Conservation (phyloP, 2,797 vertebrate species). For the Nannoperca australis region DNA sequence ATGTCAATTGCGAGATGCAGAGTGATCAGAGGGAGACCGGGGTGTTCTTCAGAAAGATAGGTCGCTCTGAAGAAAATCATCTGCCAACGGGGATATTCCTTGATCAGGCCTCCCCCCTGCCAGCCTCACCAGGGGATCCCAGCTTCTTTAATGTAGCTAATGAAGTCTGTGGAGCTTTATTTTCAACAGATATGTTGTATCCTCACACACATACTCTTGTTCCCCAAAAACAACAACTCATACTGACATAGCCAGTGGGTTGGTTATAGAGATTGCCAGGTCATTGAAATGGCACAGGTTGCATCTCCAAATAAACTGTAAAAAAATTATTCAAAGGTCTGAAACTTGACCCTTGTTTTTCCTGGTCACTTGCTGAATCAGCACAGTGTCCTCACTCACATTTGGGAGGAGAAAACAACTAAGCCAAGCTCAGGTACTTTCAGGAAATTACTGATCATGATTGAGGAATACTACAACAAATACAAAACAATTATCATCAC, state of each 20-base stretch:
- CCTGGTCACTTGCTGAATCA: neutral
- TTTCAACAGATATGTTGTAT: conserved; percentile 53
- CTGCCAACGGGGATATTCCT: conserved; percentile 46
- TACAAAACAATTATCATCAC: neutral
- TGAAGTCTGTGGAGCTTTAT: conserved; percentile 28
- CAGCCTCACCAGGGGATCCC: conserved; percentile 53
- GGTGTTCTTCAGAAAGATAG: conserved; percentile 35
- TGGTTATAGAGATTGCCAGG: conserved; percentile 16
- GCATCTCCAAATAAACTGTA: neutral
- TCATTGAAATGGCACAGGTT: conserved; percentile 20
- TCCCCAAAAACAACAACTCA: neutral
- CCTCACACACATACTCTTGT: neutral
- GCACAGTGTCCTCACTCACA: neutral
- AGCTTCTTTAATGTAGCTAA: conserved; percentile 61
- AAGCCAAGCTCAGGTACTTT: too few relatives aligned
- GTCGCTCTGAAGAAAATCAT: conserved; percentile 58
- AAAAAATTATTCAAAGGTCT: conserved; percentile 6
- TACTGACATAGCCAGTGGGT: neutral
- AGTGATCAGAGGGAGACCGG: conserved; percentile 45
- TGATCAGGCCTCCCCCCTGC: conserved; percentile 52
- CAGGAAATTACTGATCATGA: too few relatives aligned
- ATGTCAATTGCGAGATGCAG: conserved; percentile 61
- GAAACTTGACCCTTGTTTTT: conserved; percentile 7
- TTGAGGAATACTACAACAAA: neutral
- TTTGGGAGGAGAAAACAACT: neutral